These are phyloP conservation scores for Microplitis deprimator DNA, from an alignment of 2,888 invertebrate species.

Conservation along the genomic window DNA sequence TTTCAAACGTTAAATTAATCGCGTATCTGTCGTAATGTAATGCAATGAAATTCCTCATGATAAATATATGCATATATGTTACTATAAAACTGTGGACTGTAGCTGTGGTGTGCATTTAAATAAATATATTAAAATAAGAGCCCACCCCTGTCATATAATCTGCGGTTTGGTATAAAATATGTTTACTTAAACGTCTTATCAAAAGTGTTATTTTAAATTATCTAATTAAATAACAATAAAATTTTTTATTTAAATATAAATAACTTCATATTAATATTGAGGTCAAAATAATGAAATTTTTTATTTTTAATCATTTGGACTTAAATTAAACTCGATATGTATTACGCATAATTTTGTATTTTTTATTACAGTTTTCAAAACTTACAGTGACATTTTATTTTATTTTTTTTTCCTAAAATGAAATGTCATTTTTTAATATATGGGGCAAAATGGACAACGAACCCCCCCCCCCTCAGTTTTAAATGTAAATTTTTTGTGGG, in stretches of 20 bases:
- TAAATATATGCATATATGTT: not conserved
- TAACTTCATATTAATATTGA: not conserved
- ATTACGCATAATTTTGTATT: too few relatives aligned
- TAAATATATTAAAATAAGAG: not conserved
- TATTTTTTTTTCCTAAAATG: too few relatives aligned
- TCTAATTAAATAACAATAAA: not conserved
- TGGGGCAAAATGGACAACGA: too few relatives aligned
- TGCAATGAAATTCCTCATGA: conserved; percentile 2
- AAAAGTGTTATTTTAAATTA: not conserved
- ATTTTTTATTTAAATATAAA: not conserved
- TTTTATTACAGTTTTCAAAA: too few relatives aligned
- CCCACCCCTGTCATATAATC: not conserved
- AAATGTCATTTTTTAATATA: too few relatives aligned
- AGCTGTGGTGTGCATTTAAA: not conserved
- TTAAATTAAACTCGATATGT: too few relatives aligned
- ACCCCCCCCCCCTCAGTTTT: too few relatives aligned
- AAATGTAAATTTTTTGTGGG: too few relatives aligned
- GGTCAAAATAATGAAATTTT: not conserved
- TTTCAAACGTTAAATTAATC: conserved; percentile 6
- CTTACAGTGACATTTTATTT: too few relatives aligned
- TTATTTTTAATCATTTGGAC: too few relatives aligned
- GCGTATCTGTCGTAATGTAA: not conserved
- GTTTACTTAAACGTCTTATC: not conserved
- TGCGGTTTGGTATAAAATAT: not conserved
- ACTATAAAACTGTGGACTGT: too few relatives aligned